phyloP scores from a whole-genome alignment of 2,888 invertebrate species.

The Uloborus plumipes region DNA sequence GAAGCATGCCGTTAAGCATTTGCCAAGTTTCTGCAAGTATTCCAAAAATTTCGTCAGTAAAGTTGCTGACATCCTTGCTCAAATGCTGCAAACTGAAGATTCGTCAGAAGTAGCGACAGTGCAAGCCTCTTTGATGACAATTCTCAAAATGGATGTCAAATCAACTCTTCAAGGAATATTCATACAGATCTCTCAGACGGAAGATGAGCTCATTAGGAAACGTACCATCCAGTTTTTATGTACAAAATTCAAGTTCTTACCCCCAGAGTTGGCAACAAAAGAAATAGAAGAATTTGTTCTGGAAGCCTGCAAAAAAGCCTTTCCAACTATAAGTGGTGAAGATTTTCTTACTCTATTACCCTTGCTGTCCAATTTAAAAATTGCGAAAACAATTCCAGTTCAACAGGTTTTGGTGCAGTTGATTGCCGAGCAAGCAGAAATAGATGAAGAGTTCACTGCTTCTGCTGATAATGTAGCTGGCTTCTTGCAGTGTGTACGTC shows the following conservation, averaged over 20 bases:
- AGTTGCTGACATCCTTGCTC: constrained; percentile 92
- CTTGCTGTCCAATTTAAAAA: constrained; percentile 83
- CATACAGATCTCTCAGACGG: constrained; percentile 78
- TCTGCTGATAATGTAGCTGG: constrained; percentile 76
- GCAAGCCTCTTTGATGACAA: constrained; percentile 83
- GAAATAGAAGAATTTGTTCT: constrained; percentile 89
- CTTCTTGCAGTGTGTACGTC: constrained; percentile 87
- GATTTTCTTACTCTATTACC: constrained; percentile 93
- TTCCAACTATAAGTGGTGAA: constrained; percentile 85
- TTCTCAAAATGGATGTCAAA: constrained; percentile 82
- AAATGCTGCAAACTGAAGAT: constrained; percentile 90
- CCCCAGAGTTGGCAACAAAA: constrained; percentile 82
- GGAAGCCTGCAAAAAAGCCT: constrained; percentile 85
- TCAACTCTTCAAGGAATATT: constrained; percentile 80
- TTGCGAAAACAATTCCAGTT: constrained; percentile 85
- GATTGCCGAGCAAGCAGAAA: constrained; percentile 87
- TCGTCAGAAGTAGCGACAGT: constrained; percentile 86
- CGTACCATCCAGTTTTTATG: constrained; percentile 89
- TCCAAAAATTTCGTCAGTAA: constrained; percentile 85
- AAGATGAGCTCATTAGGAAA: constrained; percentile 81
- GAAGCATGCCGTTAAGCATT: constrained; percentile 89
- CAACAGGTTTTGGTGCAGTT: constrained; percentile 89
- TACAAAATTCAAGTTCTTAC: constrained; percentile 84
- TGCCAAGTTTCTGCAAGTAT: constrained; percentile 89
- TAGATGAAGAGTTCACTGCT: constrained; percentile 75